A percentile compares a stretch with the other conserved stretches of the same genome.
Evolutionary conservation across 92 coral and sea anemone genomes (phyloP).

Genomic region (Epizoanthus stellaris): DNA sequence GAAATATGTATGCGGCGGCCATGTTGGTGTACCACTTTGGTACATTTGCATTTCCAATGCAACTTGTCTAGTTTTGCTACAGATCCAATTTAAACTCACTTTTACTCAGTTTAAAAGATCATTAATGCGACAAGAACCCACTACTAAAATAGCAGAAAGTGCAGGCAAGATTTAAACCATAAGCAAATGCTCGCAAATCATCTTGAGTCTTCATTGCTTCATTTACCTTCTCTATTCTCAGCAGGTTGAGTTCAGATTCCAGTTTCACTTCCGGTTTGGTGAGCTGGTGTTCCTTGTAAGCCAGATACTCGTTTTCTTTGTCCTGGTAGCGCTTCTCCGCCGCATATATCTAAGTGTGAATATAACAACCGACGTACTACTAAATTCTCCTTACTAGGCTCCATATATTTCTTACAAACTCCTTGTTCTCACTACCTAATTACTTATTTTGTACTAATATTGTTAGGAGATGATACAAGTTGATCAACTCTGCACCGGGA

Average conservation of each 20-base stretch:
- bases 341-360: slow-evolving; percentile 74
- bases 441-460: no score
- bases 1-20: no score
- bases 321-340: slow-evolving; percentile 92
- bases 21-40: no score
- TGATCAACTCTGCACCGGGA: no score
- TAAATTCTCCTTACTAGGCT: background rate
- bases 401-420: background rate
- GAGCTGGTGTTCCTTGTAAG: slow-evolving; percentile 93
- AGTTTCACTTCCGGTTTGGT: slow-evolving; percentile 97
- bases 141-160: background rate
- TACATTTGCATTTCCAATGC: no score
- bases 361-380: background rate
- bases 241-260: slow-evolving; percentile 84
- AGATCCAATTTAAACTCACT: no score
- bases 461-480: no score
- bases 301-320: slow-evolving; percentile 87
- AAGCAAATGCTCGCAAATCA: slow-evolving; percentile 1
- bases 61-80: no score
- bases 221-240: slow-evolving; percentile 87
- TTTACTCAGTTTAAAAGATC: no score
- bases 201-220: background rate
- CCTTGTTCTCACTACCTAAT: no score
- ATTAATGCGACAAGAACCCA: no score
- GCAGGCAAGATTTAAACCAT: background rate